Percentiles rank a stretch among this genome's conserved stretches.
Conservation (phyloP, 2,888 invertebrate genomes). For the Drosophila emarginata region DNA sequence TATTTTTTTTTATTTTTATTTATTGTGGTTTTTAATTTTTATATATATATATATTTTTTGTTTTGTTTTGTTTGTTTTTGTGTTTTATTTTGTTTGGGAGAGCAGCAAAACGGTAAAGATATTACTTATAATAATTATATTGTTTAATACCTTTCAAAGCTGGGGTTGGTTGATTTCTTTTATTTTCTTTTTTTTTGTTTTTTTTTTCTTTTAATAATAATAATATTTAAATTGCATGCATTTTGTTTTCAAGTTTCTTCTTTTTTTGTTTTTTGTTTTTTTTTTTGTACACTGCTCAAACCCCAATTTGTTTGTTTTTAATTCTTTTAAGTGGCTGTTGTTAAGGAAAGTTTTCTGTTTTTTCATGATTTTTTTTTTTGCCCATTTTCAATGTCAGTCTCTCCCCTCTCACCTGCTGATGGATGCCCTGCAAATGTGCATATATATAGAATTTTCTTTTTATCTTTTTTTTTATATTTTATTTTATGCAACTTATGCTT, state of each 20-base stretch:
- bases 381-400: conserved; percentile 35
- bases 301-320: conserved; percentile 35
- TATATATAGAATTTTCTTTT: neutral
- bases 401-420: conserved; percentile 15
- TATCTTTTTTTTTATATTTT: no score
- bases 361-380: conserved; percentile 26
- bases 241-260: conserved; percentile 57
- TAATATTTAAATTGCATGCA: conserved; percentile 78
- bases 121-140: conserved; percentile 23
- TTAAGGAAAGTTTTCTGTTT: conserved; percentile 50
- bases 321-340: conserved; percentile 1
- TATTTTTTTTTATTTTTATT: conserved; percentile 15
- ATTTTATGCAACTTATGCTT: conserved; percentile 84
- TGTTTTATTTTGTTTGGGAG: conserved; percentile 5
- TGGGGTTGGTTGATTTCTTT: conserved; percentile 55
- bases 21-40: conserved; percentile 29
- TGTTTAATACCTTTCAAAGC: conserved; percentile 33
- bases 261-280: conserved; percentile 39
- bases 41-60: conserved; percentile 15
- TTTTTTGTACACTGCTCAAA: conserved; percentile 71
- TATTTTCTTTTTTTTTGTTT: conserved; percentile 36
- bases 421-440: neutral
- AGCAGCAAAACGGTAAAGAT: conserved; percentile 31
- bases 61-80: conserved; percentile 6
- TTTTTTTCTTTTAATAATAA: conserved; percentile 17